Percentiles rank a stretch among this genome's conserved stretches.
phyloP scores from a whole-genome alignment of 2,797 vertebrate genomes.

The Huso huso region DNA sequence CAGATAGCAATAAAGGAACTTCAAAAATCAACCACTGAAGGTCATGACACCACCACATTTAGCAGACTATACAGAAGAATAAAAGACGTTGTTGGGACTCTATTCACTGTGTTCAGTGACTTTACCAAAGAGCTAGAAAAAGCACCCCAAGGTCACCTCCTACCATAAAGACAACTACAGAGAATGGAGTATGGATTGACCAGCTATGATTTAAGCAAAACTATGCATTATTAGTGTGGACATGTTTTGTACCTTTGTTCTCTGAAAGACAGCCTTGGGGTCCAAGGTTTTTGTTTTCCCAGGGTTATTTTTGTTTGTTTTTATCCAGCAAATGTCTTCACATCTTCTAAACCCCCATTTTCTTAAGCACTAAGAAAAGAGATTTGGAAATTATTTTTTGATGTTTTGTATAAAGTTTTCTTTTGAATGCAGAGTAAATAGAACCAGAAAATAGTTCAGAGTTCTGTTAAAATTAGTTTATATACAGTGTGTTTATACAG shows the following conservation, averaged over 20 bases:
- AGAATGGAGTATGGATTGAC: not conserved
- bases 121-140: no score
- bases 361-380: slow-evolving; percentile 73
- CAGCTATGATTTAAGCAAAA: no score
- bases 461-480: no score
- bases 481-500: no score
- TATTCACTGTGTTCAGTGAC: not conserved
- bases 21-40: not conserved
- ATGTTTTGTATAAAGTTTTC: slow-evolving; percentile 7
- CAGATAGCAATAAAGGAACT: slow-evolving; percentile 6
- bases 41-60: not conserved
- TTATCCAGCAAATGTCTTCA: slow-evolving; percentile 98
- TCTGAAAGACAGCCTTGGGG: slow-evolving; percentile 94
- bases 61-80: not conserved
- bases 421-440: no score
- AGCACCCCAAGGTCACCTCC: not conserved
- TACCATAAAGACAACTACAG: not conserved
- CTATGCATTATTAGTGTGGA: no score
- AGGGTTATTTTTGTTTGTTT: slow-evolving; percentile 97
- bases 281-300: slow-evolving; percentile 95
- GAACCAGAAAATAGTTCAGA: no score
- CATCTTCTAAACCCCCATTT: slow-evolving; percentile 97
- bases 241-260: slow-evolving; percentile 78
- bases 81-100: slow-evolving; percentile 12
- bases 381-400: slow-evolving; percentile 2